Conservation (phyloP, 2,888 invertebrate species). For the Drosophila monieri region DNA sequence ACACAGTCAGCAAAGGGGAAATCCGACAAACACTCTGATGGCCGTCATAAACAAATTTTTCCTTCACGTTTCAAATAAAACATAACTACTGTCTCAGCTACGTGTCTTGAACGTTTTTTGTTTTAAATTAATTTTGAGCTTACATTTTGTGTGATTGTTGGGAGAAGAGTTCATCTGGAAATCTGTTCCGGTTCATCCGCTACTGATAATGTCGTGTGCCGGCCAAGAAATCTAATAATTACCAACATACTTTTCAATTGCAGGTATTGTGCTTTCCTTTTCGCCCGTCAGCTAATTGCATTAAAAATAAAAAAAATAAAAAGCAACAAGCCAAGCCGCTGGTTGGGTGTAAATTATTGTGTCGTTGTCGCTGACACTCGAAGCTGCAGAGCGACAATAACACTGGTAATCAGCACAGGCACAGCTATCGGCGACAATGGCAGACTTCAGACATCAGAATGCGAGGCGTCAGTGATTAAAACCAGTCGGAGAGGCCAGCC, state of each 20-base stretch:
- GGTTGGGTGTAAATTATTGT: constrained; percentile 56
- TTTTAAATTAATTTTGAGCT: constrained; percentile 9
- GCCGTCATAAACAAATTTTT: constrained; percentile 8
- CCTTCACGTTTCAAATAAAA: constrained; percentile 14
- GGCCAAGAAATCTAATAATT: constrained; percentile 31
- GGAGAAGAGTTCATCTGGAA: not conserved
- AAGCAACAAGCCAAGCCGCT: constrained; percentile 29
- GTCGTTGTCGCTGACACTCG: constrained; percentile 33
- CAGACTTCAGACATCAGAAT: constrained; percentile 73
- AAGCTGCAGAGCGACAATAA: constrained; percentile 44
- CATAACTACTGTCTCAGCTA: constrained; percentile 1
- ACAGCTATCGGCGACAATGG: constrained; percentile 71
- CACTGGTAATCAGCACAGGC: constrained; percentile 35
- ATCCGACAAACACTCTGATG: constrained; percentile 14
- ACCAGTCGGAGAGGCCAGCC: constrained; percentile 67
- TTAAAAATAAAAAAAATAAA: constrained; percentile 46
- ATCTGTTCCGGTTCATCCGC: constrained; percentile 10
- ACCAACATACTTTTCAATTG: constrained; percentile 51
- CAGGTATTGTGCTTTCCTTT: constrained; percentile 75
- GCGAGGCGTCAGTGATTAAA: constrained; percentile 75
- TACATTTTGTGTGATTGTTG: constrained; percentile 15
- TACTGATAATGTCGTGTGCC: not conserved
- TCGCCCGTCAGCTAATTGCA: constrained; percentile 67
- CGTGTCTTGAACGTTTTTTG: constrained; percentile 17
- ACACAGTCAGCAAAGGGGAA: constrained; percentile 20